Conservation (phyloP, 2,797 vertebrate species). For the Odontamblyopus lacepedii region DNA sequence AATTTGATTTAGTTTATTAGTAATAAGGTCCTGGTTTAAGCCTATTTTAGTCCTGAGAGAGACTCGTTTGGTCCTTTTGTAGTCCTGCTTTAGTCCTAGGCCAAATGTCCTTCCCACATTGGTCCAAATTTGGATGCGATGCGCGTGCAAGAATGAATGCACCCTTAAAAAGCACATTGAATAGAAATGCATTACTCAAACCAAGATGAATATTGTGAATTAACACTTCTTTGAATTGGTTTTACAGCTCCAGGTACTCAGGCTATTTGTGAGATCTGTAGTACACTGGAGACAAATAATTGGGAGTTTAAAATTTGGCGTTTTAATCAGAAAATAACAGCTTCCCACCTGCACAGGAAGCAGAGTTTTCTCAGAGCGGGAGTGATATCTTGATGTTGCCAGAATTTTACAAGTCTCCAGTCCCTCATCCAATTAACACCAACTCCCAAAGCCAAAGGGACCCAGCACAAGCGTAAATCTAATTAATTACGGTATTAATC, state of each 20-base stretch:
- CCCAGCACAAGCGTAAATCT: neutral
- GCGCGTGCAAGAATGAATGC: too few species aligned
- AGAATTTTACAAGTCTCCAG: neutral
- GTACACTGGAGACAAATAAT: neutral
- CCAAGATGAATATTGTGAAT: too few species aligned
- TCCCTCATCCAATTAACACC: neutral
- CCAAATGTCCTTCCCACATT: neutral
- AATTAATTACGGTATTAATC: neutral
- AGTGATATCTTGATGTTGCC: neutral
- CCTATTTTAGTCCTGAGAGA: neutral
- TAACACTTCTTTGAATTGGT: neutral
- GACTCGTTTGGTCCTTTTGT: neutral
- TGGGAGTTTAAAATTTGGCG: neutral
- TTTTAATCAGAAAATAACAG: conserved; percentile 11
- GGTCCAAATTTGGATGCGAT: too few species aligned
- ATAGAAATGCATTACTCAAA: too few species aligned
- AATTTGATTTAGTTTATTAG: too few species aligned
- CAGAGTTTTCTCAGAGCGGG: neutral
- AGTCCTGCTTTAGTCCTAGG: neutral
- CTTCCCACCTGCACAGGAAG: conserved; percentile 6
- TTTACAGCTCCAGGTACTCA: neutral
- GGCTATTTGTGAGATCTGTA: neutral
- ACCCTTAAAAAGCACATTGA: too few species aligned
- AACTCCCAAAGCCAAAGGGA: neutral
- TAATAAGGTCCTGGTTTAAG: neutral